Evolutionary conservation across 64 coral and sea anemone genomes (phyloP), one percentile per base, ranked within the genome.

Genomic region (Stichodactyla mertensii): DNA sequence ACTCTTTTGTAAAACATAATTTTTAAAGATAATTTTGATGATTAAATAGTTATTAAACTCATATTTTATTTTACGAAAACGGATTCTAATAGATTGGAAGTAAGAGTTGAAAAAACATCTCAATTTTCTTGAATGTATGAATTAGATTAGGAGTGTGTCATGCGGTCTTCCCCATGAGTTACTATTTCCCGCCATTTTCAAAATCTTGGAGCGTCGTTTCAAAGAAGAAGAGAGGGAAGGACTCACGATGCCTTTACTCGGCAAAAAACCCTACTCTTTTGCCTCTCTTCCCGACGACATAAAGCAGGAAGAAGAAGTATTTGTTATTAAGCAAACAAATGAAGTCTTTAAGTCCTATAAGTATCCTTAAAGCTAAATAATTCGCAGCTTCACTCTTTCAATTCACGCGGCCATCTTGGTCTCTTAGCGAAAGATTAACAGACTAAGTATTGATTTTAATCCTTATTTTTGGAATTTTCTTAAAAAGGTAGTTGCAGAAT

Each of bases 291-390:
- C 94, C 45, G 88, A 89, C 28, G 94, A 93, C 78, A 85, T 96
- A 26, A 81, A 88, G 55, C 84, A 87, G 16, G 86, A 87, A 6
- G 94, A 96, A 88, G 94, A 96, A 57, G 59, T 96, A 54, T 96
- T 96, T 85, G 91, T 96, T 9, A 92, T 96, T 57, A 92, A 93
- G 85, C 77, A 92, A 57, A 96, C 94, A 52, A 96, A 96, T 52
- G 94, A 96, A 86, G 91, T 96, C 55, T 96, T 89, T 84, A 93
- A 91, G 66, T 92, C 90, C 12, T 96, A 96, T 52, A 78, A 93
- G 94, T 96, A 96, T 96, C 94, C 91, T 96, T 83, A 18, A 14
- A 22, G 57, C 20, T 56, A 15, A 12, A 81, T 19, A 53, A 20
- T 55, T 55, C 54, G 78, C 8, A 81, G 52, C 78, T 81, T 81